Percentiles rank a stretch among this genome's conserved stretches.
These are phyloP conservation scores for Chrysocyon brachyurus DNA, from an alignment of 2,797 vertebrate species.

Conservation along the genomic window DNA sequence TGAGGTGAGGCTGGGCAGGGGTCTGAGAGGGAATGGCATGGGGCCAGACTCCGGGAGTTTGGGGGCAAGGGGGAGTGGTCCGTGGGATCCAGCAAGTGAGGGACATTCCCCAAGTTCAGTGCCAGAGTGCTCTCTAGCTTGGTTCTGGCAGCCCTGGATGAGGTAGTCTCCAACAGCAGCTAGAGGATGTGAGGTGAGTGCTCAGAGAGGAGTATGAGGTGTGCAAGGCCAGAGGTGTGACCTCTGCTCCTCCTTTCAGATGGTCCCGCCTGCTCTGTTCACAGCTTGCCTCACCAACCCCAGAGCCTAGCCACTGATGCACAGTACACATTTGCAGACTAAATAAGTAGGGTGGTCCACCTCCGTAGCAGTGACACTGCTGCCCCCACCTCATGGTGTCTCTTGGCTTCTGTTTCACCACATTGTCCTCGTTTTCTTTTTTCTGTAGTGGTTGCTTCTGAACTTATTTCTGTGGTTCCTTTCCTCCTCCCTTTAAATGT, in stretches of 20 bases:
- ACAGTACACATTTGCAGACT: neutral
- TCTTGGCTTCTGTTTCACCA: neutral
- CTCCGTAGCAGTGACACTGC: neutral
- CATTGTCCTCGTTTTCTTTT: neutral
- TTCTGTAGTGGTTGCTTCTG: slow-evolving; percentile 13
- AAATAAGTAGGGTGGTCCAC: neutral
- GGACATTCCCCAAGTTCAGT: neutral
- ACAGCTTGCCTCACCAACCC: neutral
- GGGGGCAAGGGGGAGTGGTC: neutral
- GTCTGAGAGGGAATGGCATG: neutral
- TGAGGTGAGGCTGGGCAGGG: slow-evolving; percentile 87
- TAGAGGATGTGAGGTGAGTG: neutral
- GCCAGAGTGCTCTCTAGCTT: neutral
- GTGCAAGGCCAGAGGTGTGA: neutral
- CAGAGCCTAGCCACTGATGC: neutral
- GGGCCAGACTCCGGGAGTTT: neutral
- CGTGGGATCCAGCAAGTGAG: neutral
- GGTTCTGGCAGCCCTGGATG: neutral
- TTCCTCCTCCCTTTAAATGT: neutral
- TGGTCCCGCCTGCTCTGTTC: neutral
- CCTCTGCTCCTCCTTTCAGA: neutral
- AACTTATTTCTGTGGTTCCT: slow-evolving; percentile 18
- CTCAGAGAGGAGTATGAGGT: neutral
- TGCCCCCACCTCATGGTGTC: neutral
- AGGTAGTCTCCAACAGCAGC: neutral